A percentile compares a stretch with the other conserved stretches of the same genome.
phyloP scores from a whole-genome alignment of 2,113 vertebrate genomes.

The Periophthalmodon schlosseri region DNA sequence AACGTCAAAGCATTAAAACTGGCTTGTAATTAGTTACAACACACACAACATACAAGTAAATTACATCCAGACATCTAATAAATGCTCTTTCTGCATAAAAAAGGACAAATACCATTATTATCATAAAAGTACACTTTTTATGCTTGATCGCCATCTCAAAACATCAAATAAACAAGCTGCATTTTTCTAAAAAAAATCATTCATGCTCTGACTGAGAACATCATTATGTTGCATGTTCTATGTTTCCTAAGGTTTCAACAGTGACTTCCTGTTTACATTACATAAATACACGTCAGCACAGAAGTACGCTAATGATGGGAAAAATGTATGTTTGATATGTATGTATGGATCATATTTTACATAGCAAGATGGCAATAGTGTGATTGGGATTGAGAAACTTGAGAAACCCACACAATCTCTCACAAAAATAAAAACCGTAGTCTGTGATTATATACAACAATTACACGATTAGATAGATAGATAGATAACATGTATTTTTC shows the following conservation, averaged over 20 bases:
- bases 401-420: too few relatives aligned
- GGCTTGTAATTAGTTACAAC: neutral
- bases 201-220: neutral
- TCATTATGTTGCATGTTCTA: neutral
- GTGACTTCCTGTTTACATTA: conserved; percentile 47
- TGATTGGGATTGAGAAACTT: neutral
- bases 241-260: neutral
- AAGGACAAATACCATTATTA: neutral
- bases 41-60: conserved; percentile 9
- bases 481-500: too few relatives aligned
- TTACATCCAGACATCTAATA: conserved; percentile 31
- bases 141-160: neutral
- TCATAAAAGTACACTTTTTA: neutral
- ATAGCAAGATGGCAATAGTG: too few relatives aligned
- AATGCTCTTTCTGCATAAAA: neutral
- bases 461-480: too few relatives aligned
- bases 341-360: neutral
- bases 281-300: neutral
- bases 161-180: neutral
- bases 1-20: conserved; percentile 18
- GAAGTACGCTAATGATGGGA: neutral
- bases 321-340: neutral
- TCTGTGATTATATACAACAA: too few relatives aligned
- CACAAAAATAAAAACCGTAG: too few relatives aligned
- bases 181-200: neutral